Base-by-base conservation (phyloP, 2,888 invertebrate species). In the Microdon myrmicae region DNA sequence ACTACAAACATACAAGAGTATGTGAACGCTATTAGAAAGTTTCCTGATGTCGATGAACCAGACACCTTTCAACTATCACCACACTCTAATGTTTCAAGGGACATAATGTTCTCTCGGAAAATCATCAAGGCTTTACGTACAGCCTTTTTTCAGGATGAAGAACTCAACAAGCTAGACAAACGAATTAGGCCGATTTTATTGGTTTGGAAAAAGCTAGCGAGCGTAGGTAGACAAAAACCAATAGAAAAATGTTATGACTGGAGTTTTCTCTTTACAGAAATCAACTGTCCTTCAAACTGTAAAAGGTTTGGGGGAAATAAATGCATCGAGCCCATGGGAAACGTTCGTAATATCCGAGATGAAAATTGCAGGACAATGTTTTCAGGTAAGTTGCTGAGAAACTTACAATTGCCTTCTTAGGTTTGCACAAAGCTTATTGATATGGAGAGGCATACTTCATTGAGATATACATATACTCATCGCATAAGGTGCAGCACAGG, bases 201-300 rank as follows among this genome's bases (percentile, higher is more conserved):
- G 48, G 75, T 92, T 3, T 96, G 96, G 95, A 92, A 92, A 75
- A 93, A 92, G 76, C 71, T 87, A 13, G 84, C 87, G 6, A 84
- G 83, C 2, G 75, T 76, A 70, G 66, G 68, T 47, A n/a, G n/a
- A n/a, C n/a, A n/a, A n/a, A 2, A 1, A 17, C 5, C 4, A 7
- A 4, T 20, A 4, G 3, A 2, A 1, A 10, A 7, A 10, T 28
- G 8, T 7, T 6, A 12, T 9, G 3, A 4, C 1, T 23, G 2
- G n/a, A n/a, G n/a, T 3, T 16, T 17, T 39, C 31, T 34, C 8
- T 0, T 34, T 72, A 58, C 43, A 77, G 73, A 71, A 75, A 35
- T 70, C 69, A 25, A 71, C 70, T 1, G 64, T 78, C 2, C 35
- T 68, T 0, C 70, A 73, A 64, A 71, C 73, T 0, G 67, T 59